Conservation (phyloP, 2,888 invertebrate genomes). For the Beris chalybata region DNA sequence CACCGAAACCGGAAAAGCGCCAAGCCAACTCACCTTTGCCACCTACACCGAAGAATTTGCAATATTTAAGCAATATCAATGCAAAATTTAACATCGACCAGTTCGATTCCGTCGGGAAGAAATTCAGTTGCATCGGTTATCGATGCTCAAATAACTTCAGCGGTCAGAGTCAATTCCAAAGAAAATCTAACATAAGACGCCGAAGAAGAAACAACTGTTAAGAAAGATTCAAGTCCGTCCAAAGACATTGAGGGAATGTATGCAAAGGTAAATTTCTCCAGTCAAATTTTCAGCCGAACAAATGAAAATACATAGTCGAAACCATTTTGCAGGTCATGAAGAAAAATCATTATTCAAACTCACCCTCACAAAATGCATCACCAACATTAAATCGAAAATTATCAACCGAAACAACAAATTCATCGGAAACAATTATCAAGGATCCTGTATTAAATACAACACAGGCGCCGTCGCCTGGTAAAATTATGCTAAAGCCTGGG, state of each 20-base stretch:
- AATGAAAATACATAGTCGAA: no score
- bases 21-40: constrained; percentile 88
- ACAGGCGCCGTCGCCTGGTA: constrained; percentile 47
- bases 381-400: constrained; percentile 48
- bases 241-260: constrained; percentile 87
- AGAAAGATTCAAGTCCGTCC: constrained; percentile 61
- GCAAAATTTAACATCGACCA: constrained; percentile 51
- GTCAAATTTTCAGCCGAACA: neutral
- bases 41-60: constrained; percentile 65
- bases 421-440: constrained; percentile 38
- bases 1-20: constrained; percentile 86
- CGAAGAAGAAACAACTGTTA: constrained; percentile 53
- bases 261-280: constrained; percentile 70
- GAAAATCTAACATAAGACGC: constrained; percentile 44
- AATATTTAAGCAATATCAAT: constrained; percentile 50
- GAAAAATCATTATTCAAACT: constrained; percentile 53
- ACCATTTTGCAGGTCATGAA: constrained; percentile 52
- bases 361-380: constrained; percentile 52
- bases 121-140: constrained; percentile 56
- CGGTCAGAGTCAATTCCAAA: constrained; percentile 54
- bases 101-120: constrained; percentile 46
- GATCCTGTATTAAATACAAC: constrained; percentile 41
- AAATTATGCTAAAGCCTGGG: constrained; percentile 56
- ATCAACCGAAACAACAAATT: constrained; percentile 24
- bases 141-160: constrained; percentile 44